Percentiles rank a stretch among this genome's conserved stretches.
Evolutionary conservation across 2,113 vertebrate species (phyloP).

Genomic region (Hylia prasina): DNA sequence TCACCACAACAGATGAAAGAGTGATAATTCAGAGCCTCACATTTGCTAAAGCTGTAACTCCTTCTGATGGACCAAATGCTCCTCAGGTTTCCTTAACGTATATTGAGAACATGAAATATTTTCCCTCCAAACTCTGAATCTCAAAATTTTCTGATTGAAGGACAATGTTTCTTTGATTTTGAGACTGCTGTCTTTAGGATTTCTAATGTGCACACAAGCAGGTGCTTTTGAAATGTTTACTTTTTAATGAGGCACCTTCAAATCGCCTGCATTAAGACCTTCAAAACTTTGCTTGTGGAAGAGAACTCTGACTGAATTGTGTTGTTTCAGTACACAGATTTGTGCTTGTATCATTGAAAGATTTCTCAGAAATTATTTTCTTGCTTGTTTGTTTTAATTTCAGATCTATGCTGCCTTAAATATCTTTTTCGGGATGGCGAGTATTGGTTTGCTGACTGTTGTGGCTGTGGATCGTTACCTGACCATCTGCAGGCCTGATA

Average conservation of each 20-base stretch:
- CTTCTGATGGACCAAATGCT: not conserved
- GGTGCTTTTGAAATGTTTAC: not conserved
- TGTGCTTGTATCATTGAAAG: not conserved
- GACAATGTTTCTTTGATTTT: not conserved
- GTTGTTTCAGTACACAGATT: not conserved
- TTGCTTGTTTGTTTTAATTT: conserved; percentile 26
- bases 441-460: conserved; percentile 93
- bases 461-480: conserved; percentile 92
- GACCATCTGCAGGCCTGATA: conserved; percentile 86
- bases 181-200: not conserved
- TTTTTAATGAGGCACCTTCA: not conserved
- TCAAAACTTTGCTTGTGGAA: not conserved
- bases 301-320: not conserved
- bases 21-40: not conserved
- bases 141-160: not conserved
- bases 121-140: not conserved
- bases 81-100: not conserved
- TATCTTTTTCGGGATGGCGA: conserved; percentile 98
- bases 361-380: not conserved
- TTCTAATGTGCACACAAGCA: not conserved
- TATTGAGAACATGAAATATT: not conserved
- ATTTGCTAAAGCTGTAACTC: not conserved
- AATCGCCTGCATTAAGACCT: not conserved
- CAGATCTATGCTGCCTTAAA: conserved; percentile 96
- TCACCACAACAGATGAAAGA: not conserved